Conservation (phyloP, 2,797 vertebrate species). For the Sphenopsis melanotis region DNA sequence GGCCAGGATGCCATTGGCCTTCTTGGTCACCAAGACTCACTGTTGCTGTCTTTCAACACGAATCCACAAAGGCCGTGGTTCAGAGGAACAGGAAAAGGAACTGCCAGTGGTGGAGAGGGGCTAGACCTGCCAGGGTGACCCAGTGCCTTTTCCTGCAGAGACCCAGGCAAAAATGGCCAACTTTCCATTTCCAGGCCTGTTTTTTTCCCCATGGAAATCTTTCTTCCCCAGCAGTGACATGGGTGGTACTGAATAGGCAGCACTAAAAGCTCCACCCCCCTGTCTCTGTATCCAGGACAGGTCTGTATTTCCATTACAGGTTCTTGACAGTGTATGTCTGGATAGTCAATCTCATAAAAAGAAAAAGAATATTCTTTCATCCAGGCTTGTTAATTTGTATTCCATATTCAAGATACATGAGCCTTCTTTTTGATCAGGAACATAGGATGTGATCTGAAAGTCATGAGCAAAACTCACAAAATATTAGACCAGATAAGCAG, state of each 20-base stretch:
- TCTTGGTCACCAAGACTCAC: background rate
- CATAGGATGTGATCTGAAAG: background rate
- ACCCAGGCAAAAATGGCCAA: background rate
- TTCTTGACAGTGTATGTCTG: background rate
- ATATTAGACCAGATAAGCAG: background rate
- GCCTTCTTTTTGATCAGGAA: background rate
- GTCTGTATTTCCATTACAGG: background rate
- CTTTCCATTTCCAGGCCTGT: background rate
- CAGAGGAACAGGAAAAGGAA: background rate
- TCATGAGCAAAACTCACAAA: background rate
- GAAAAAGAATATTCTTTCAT: background rate
- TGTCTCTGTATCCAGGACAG: background rate
- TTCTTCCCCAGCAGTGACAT: background rate
- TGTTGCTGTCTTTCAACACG: rapidly evolving
- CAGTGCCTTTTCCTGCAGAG: background rate
- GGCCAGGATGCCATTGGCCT: background rate
- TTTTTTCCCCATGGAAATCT: background rate
- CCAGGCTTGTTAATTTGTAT: background rate
- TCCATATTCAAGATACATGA: background rate
- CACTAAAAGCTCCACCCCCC: background rate
- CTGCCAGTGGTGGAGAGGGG: rapidly evolving
- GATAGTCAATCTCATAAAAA: background rate
- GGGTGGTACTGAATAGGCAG: rapidly evolving
- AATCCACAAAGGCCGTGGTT: background rate
- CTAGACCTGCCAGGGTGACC: background rate